These are phyloP conservation scores for Apogon hyalosoma DNA, from an alignment of 2,797 vertebrate species.

Conservation along the genomic window DNA sequence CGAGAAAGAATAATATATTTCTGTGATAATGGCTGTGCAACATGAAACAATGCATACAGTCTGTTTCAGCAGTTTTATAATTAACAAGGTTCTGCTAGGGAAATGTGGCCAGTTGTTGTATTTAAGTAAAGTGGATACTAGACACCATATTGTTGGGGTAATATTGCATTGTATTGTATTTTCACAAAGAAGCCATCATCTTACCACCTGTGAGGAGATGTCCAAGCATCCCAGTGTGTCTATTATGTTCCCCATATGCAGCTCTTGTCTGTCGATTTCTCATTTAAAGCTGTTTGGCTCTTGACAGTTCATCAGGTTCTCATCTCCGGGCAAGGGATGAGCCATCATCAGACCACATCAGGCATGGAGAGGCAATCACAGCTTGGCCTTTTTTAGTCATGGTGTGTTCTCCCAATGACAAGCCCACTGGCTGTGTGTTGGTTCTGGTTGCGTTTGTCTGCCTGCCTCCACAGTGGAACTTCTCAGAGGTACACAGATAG, in stretches of 20 bases:
- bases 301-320: conserved; percentile 82
- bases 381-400: conserved; percentile 77
- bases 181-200: conserved; percentile 56
- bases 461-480: conserved; percentile 52
- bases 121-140: conserved; percentile 33
- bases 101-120: conserved; percentile 55
- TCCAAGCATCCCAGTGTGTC: conserved; percentile 52
- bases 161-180: conserved; percentile 32
- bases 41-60: conserved; percentile 74
- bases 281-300: conserved; percentile 80
- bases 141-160: conserved; percentile 27
- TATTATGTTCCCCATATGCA: conserved; percentile 73
- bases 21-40: conserved; percentile 73
- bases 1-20: conserved; percentile 68
- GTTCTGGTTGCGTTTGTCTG: conserved; percentile 62
- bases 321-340: conserved; percentile 76
- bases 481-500: conserved; percentile 66
- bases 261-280: conserved; percentile 76
- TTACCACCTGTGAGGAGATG: conserved; percentile 63
- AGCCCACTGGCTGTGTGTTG: conserved; percentile 69
- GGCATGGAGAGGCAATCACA: conserved; percentile 85
- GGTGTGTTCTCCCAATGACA: conserved; percentile 78
- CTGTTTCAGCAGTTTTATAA: conserved; percentile 82
- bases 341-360: conserved; percentile 84
- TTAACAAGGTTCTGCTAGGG: conserved; percentile 64